A percentile compares a stretch with the other conserved stretches of the same genome.
phyloP scores from a whole-genome alignment of 1,140 invertebrate genomes.

The Triops longicaudatus region DNA sequence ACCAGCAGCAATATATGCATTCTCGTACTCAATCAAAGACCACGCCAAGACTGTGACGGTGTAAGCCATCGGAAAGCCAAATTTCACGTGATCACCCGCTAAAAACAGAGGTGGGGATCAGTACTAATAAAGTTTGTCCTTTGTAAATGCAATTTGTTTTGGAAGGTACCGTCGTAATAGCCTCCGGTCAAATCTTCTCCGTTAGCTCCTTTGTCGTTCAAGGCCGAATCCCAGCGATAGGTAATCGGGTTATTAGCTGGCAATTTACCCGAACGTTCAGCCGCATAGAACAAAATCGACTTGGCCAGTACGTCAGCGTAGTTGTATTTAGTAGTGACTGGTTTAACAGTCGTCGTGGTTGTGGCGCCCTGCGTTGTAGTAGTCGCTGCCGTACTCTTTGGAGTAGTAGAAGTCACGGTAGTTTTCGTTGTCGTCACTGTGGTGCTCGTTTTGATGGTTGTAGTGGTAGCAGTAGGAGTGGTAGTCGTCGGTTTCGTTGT shows the following conservation, averaged over 20 bases:
- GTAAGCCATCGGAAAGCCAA: conserved; percentile 54
- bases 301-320: conserved; percentile 45
- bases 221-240: conserved; percentile 51
- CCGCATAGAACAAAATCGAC: conserved; percentile 55
- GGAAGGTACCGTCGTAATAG: conserved; percentile 53
- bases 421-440: no score
- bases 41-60: conserved; percentile 51
- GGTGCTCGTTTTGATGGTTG: no score
- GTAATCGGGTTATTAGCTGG: conserved; percentile 46
- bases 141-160: no score
- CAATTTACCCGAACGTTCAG: conserved; percentile 53
- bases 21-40: conserved; percentile 48
- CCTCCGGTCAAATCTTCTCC: conserved; percentile 54
- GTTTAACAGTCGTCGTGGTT: no score
- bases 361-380: conserved; percentile 8
- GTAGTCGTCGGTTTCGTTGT: no score
- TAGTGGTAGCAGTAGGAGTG: no score
- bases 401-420: no score
- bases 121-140: no score
- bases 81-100: conserved; percentile 59
- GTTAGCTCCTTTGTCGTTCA: conserved; percentile 45
- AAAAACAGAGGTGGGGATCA: conserved; percentile 30
- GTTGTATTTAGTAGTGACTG: conserved; percentile 37
- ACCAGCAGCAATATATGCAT: conserved; percentile 38
- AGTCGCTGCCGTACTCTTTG: no score